phyloP scores from a whole-genome alignment of 2,888 invertebrate genomes.

The Isoperla grammatica region DNA sequence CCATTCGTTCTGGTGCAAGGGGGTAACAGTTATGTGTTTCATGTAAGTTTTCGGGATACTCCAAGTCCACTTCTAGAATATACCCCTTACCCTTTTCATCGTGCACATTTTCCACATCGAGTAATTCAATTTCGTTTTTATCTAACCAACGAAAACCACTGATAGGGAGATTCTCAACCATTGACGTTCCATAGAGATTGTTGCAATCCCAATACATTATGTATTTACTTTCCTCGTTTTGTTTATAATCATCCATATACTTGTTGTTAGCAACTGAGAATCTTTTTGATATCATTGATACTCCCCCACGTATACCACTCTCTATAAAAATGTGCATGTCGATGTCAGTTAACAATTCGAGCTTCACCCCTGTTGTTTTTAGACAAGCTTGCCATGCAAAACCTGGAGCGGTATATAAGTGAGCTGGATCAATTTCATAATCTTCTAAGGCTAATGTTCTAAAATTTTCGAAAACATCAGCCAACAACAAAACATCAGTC shows the following conservation, averaged over 20 bases:
- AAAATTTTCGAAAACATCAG: conserved; percentile 39
- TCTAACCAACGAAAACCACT: conserved; percentile 36
- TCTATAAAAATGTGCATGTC: conserved; percentile 38
- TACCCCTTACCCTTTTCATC: conserved; percentile 36
- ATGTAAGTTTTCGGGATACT: conserved; percentile 41
- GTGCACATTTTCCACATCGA: conserved; percentile 12
- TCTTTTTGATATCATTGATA: conserved; percentile 37
- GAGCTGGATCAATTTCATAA: conserved; percentile 37
- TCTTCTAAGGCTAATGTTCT: conserved; percentile 32
- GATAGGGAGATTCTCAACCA: conserved; percentile 35
- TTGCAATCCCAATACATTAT: conserved; percentile 34
- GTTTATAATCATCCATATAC: conserved; percentile 37
- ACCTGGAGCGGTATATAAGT: conserved; percentile 39
- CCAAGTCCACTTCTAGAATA: conserved; percentile 43
- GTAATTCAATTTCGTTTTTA: conserved; percentile 22
- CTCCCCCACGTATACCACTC: conserved; percentile 37
- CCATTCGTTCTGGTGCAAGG: conserved; percentile 26
- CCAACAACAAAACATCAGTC: conserved; percentile 35
- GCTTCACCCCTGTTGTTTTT: conserved; percentile 36
- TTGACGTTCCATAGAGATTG: conserved; percentile 28
- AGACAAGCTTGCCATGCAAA: conserved; percentile 40
- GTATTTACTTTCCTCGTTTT: conserved; percentile 30
- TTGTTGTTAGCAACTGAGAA: conserved; percentile 40
- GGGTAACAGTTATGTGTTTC: conserved; percentile 38
- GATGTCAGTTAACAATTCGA: conserved; percentile 39